Base-by-base conservation (phyloP, 2,113 vertebrate species). In the Sylvietta virens region DNA sequence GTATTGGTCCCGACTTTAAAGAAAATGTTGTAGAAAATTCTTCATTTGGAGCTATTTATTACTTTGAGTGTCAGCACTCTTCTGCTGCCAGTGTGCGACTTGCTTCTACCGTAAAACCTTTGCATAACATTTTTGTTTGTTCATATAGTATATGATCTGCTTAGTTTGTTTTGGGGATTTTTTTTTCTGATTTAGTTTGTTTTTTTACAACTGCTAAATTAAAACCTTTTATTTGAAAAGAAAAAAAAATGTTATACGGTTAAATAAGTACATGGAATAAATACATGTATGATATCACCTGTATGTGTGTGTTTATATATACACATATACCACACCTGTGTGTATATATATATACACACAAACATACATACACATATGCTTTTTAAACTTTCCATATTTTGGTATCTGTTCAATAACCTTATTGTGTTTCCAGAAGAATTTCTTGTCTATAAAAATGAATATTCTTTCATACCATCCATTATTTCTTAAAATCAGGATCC, bases 41-140 rank as follows among this genome's bases (percentile, higher is more conserved):
- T 97, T 97, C 57, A 98, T 98, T 98, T 98, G 97, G 88, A 96
- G 65, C 78, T 98, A 98, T 98, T 98, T 98, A 98, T 98, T 98
- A 96, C 91, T 97, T 86, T 19, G 67, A 92, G 48, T 96, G 97
- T 97, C 76, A 77, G 28, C 88, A 97, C 92, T 96, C 81, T 85
- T 89, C 70, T 86, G 92, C 90, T 98, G 89, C 95, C 96, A 91
- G 88, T 94, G 61, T 97, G 83, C 94, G 88, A 92, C 61, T 94
- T 85, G 93, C 84, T 92, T 95, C 96, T 95, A 80, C 85, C 93
- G 50, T 95, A 83, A 97, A 96, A 90, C 79, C 94, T 50, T 71
- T 94, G 92, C 88, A 90, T 97, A 96, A 82, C 58, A 42, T 90
- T 97, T 97, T 97, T 88, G 35, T 97, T 97, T 93, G 65, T 96